These are phyloP conservation scores for Ptychadena robeensis DNA, from an alignment of 2,797 vertebrate genomes.

Conservation along the genomic window DNA sequence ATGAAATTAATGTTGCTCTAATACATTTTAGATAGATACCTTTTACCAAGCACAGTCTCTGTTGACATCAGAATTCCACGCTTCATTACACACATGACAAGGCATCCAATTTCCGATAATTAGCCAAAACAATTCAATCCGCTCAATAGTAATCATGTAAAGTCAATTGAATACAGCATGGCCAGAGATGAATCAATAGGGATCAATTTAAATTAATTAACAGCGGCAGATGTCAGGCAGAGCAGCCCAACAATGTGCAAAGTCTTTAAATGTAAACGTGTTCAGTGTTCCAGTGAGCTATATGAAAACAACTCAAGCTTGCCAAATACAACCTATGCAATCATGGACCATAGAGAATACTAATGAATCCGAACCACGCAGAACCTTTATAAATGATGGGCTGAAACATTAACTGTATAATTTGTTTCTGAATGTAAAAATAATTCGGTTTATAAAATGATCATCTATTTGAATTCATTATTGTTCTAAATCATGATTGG, in stretches of 20 bases:
- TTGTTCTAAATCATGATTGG: too few relatives aligned
- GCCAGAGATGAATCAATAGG: slow-evolving; percentile 45
- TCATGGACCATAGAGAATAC: not conserved
- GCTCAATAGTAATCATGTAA: slow-evolving; percentile 57
- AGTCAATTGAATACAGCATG: slow-evolving; percentile 46
- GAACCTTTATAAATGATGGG: not conserved
- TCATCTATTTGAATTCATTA: too few relatives aligned
- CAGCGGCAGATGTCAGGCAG: slow-evolving; percentile 38
- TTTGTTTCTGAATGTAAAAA: too few relatives aligned
- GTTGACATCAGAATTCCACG: slow-evolving; percentile 34
- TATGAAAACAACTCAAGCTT: not conserved
- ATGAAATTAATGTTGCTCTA: slow-evolving; percentile 27
- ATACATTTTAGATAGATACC: slow-evolving; percentile 33
- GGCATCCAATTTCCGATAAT: slow-evolving; percentile 50
- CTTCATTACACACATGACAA: slow-evolving; percentile 48
- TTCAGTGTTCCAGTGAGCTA: not conserved
- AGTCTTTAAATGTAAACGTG: not conserved
- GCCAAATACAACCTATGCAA: not conserved
- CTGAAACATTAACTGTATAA: not conserved
- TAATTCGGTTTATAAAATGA: too few relatives aligned
- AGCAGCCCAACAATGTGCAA: slow-evolving; percentile 22
- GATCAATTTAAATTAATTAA: slow-evolving; percentile 54
- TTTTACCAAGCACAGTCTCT: slow-evolving; percentile 28
- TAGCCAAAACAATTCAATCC: slow-evolving; percentile 51
- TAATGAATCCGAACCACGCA: not conserved